Percentiles rank a stretch among this genome's conserved stretches.
These are phyloP conservation scores for Gambusia affinis DNA, from an alignment of 2,113 vertebrate species.

Conservation along the genomic window DNA sequence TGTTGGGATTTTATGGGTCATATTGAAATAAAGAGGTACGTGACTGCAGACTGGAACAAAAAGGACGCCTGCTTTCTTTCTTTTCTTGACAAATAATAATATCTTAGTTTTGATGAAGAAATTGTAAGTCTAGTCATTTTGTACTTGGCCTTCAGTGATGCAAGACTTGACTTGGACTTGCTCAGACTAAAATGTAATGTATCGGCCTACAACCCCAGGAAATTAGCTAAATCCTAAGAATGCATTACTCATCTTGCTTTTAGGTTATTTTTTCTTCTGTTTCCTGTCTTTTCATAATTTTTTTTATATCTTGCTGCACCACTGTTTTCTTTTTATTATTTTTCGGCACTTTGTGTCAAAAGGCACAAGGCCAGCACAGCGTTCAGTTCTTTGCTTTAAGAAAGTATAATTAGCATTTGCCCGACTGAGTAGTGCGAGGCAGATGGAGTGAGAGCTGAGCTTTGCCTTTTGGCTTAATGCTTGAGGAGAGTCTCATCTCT, in stretches of 20 bases:
- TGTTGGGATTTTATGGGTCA: no score
- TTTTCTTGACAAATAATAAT: no score
- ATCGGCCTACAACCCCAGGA: not conserved
- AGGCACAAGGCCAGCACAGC: conserved; percentile 28
- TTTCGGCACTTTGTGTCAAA: conserved; percentile 24
- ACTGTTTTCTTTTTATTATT: conserved; percentile 21
- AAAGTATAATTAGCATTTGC: conserved; percentile 70
- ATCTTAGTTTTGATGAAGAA: not conserved
- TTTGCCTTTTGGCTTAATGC: conserved; percentile 60
- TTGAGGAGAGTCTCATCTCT: conserved; percentile 56
- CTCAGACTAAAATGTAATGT: not conserved
- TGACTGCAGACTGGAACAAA: no score
- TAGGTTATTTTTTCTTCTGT: not conserved
- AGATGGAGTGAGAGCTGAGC: conserved; percentile 67
- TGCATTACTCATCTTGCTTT: not conserved
- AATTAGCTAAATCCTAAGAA: not conserved
- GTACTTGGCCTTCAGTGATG: not conserved
- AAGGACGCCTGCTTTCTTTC: no score
- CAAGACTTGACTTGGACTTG: not conserved
- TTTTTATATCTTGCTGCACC: not conserved
- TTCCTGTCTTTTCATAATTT: not conserved
- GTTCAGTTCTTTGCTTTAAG: conserved; percentile 48
- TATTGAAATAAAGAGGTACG: no score
- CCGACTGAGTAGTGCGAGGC: conserved; percentile 46
- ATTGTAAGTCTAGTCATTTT: not conserved